Evolutionary conservation across 2,888 invertebrate genomes (phyloP), one percentile per base, ranked within the genome.

Genomic region (Erebia aethiops): DNA sequence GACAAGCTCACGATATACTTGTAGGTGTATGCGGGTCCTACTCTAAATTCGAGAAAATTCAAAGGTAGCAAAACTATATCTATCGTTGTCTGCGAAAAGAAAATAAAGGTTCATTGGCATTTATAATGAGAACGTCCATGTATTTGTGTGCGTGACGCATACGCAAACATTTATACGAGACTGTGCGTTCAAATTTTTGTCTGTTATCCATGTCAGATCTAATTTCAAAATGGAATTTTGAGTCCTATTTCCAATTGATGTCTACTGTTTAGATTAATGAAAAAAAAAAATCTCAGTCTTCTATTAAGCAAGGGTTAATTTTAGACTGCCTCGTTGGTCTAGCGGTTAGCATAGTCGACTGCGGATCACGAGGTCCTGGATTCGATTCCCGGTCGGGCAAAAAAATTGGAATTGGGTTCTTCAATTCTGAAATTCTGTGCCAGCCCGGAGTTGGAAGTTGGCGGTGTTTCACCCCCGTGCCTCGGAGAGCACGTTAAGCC

Each of bases 51-150:
- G 7, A 14, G 21, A 13, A 49, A n/a, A n/a, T n/a, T n/a, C n/a
- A n/a, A 21, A 21, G 62, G 9, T 49, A 49, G 43, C 46, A 52
- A 26, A 51, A 16, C 9, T 52, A 52, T 52, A n/a, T 16, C 9
- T 35, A 14, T 54, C 41, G 68, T 51, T 54, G 69, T 75, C 77
- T 78, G 78, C 77, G 78, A 81, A 81, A 81, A 84, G 78, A 71
- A 76, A 69, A n/a, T 49, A 61, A 35, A 80, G 77, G 86, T 84
- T 86, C 85, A 81, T 86, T 85, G 86, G 80, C 86, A 86, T 85
- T 85, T 80, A 71, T 76, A 86, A 83, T 78, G 78, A 76, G 85
- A 85, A 76, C 86, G 78, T 70, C 35, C 13, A 71, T 74, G 41
- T 78, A 74, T 78, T 71, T 69, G 78, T 78, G 79, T 78, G 78